Evolutionary conservation across 2,888 invertebrate genomes (phyloP).

Genomic region (Alsophila aescularia): DNA sequence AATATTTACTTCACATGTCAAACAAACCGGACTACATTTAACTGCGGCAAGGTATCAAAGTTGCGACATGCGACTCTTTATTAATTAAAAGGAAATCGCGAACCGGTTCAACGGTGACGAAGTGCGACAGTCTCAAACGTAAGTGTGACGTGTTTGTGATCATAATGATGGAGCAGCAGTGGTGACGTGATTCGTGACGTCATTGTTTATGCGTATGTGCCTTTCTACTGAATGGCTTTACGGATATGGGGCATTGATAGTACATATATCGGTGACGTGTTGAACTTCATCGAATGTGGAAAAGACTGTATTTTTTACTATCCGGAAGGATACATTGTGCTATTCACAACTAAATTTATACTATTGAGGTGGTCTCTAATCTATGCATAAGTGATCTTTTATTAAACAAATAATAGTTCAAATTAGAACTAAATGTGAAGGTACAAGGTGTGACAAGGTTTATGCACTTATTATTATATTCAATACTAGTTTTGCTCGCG

Average conservation of each 20-base stretch:
- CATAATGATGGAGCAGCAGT: conserved; percentile 8
- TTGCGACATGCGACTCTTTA: background rate
- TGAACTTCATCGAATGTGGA: too few species aligned
- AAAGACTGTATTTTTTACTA: too few species aligned
- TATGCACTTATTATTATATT: too few species aligned
- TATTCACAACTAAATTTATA: too few species aligned
- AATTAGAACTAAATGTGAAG: too few species aligned
- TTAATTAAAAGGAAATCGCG: conserved; percentile 17
- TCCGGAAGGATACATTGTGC: too few species aligned
- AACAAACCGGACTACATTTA: background rate
- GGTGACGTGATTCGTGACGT: conserved; percentile 10
- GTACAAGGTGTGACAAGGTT: too few species aligned
- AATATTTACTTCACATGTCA: background rate
- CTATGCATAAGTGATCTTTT: too few species aligned
- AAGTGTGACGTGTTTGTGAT: conserved; percentile 22
- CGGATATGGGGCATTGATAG: background rate
- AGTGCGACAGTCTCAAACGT: conserved; percentile 10
- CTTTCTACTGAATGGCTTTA: background rate
- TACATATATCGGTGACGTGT: background rate
- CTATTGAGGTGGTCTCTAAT: too few species aligned
- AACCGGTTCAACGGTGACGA: conserved; percentile 31
- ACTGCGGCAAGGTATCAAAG: background rate
- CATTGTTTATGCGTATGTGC: conserved; percentile 8
- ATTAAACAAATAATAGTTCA: too few species aligned
- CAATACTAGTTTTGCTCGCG: too few species aligned